These are phyloP conservation scores for Lacanobia oleracea DNA, from an alignment of 2,888 invertebrate species.

Conservation along the genomic window DNA sequence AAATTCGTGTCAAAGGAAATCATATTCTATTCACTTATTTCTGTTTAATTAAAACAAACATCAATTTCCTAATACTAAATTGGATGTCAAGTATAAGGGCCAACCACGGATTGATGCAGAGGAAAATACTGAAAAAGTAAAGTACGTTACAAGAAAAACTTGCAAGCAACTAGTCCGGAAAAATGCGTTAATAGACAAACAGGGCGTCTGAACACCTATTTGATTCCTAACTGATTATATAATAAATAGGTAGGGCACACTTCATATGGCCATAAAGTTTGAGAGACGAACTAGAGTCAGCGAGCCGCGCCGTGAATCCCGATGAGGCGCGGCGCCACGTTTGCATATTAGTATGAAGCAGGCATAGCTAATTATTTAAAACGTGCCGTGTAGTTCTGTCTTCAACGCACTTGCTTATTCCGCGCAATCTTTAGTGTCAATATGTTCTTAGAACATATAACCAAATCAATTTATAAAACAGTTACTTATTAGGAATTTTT, in stretches of 20 bases:
- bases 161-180: neutral
- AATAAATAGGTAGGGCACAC: constrained; percentile 45
- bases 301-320: constrained; percentile 76
- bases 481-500: constrained; percentile 30
- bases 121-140: no score
- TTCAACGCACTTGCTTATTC: constrained; percentile 55
- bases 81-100: no score
- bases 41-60: no score
- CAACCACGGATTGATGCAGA: no score
- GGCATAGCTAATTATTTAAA: constrained; percentile 81
- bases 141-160: neutral
- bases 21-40: no score
- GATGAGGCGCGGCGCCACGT: constrained; percentile 83
- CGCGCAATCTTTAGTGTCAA: constrained; percentile 48
- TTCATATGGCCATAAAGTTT: constrained; percentile 57
- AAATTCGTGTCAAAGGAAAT: neutral
- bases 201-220: constrained; percentile 12
- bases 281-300: constrained; percentile 61
- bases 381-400: constrained; percentile 68
- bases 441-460: constrained; percentile 57
- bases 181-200: constrained; percentile 2
- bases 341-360: constrained; percentile 74
- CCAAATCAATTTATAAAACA: constrained; percentile 45
- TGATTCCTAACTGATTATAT: constrained; percentile 19
- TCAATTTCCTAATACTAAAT: no score